Evolutionary conservation across 2,113 vertebrate genomes (phyloP).

Genomic region (Electrona antarctica): DNA sequence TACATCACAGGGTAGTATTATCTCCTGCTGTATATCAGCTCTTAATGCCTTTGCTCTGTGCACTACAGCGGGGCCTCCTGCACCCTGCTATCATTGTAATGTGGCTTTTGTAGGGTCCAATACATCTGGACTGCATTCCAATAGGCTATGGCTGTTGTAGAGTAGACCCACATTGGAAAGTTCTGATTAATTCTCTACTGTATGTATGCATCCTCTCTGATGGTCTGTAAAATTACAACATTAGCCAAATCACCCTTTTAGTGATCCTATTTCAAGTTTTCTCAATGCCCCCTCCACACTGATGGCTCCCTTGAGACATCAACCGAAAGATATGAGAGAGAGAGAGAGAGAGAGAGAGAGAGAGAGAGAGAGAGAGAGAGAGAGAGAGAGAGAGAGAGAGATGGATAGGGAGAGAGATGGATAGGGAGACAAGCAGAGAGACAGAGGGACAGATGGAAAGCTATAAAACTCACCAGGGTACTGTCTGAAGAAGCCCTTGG

Average conservation of each 20-base stretch:
- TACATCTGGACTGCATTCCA: constrained; percentile 16
- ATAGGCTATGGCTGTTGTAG: constrained; percentile 10
- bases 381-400: not conserved
- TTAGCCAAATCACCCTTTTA: constrained; percentile 77
- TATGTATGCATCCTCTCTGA: constrained; percentile 73
- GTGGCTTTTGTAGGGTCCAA: constrained; percentile 30
- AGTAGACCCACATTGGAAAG: constrained; percentile 49
- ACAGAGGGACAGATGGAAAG: not conserved
- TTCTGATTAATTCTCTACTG: constrained; percentile 74
- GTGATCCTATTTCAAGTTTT: constrained; percentile 70
- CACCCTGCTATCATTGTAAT: constrained; percentile 39
- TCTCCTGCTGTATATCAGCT: constrained; percentile 27
- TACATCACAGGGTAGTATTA: not conserved
- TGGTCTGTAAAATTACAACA: constrained; percentile 81
- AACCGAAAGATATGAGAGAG: not conserved
- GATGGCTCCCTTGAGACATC: constrained; percentile 50
- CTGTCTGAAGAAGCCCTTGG: constrained; percentile 97
- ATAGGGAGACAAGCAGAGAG: not conserved
- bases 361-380: not conserved
- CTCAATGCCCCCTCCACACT: constrained; percentile 39
- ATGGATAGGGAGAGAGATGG: not conserved
- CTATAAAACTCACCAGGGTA: constrained; percentile 88
- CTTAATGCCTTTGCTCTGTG: constrained; percentile 7
- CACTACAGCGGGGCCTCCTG: constrained; percentile 10
- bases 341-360: not conserved